phyloP scores from a whole-genome alignment of 2,888 invertebrate species.

The Rotaria socialis region DNA sequence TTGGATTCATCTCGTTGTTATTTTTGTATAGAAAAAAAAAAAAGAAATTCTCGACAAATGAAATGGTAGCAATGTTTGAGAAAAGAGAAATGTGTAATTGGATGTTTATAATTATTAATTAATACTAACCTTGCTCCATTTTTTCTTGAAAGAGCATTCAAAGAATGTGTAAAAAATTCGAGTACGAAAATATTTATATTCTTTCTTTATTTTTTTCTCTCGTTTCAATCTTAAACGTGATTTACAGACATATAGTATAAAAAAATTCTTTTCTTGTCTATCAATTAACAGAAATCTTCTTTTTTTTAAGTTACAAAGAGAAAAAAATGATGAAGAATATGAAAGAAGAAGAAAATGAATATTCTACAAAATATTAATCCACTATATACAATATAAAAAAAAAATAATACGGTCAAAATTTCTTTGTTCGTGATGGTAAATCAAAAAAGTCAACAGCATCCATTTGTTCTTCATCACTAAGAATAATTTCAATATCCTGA shows the following conservation, averaged over 20 bases:
- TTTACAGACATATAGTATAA: not conserved
- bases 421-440: not conserved
- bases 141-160: not conserved
- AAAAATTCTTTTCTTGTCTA: not conserved
- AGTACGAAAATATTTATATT: no score
- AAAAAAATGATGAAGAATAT: not conserved
- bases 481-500: not conserved
- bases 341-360: slow-evolving; percentile 7
- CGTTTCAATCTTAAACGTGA: not conserved
- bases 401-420: not conserved
- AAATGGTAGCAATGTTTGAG: no score
- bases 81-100: no score
- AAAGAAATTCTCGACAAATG: no score
- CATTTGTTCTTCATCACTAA: not conserved
- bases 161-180: not conserved
- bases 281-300: not conserved
- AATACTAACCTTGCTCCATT: not conserved
- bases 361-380: not conserved
- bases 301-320: not conserved
- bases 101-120: no score
- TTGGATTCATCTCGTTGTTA: no score
- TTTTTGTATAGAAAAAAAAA: no score
- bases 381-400: not conserved
- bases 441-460: not conserved
- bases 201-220: not conserved